Base-by-base conservation (phyloP, 2,113 vertebrate species). In the Cyanocitta stelleri region DNA sequence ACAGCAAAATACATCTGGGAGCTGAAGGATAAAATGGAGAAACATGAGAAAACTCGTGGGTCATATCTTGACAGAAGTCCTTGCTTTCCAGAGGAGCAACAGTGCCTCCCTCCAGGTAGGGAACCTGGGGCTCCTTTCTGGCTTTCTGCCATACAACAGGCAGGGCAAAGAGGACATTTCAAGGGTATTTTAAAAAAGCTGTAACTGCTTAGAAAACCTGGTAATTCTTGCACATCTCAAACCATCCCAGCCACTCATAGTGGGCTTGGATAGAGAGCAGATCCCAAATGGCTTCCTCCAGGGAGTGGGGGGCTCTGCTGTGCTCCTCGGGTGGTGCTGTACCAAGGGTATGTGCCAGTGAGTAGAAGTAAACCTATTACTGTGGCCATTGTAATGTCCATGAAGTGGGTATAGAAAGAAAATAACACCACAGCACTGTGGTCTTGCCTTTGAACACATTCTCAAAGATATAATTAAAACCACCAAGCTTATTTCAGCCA, bases 401-500 rank as follows among this genome's bases (percentile, higher is more conserved):
- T 96, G 96, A 97, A 98, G 96, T 79, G 94, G 67, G 79, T 96
- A 95, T 71, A 97, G 98, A 97, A 96, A 97, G 92, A 94, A 96
- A 98, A 95, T 92, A 95, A 96, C 96, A 87, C 94, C 96, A 92
- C 85, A 92, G 96, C 85, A 80, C 69, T 93, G 85, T 80, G 95
- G 89, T 64, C 83, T 93, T 93, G 89, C 90, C 96, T 96, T 88
- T 91, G 92, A 96, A 96, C 93, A 35, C 68, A 51, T 93, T 97
- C 92, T 87, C 92, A 93, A 96, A 97, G 97, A 98, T 97, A 97
- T 98, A 98, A 98, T 98, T 98, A 98, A 97, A 98, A 98, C 71
- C 97, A 98, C 97, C 92, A 86, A 98, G 89, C 97, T 95, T 97
- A 94, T 97, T 96, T 98, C 93, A 98, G 97, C 89, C 87, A 46